Base-by-base conservation (phyloP, 2,888 invertebrate genomes). In the Zonitis immaculata region DNA sequence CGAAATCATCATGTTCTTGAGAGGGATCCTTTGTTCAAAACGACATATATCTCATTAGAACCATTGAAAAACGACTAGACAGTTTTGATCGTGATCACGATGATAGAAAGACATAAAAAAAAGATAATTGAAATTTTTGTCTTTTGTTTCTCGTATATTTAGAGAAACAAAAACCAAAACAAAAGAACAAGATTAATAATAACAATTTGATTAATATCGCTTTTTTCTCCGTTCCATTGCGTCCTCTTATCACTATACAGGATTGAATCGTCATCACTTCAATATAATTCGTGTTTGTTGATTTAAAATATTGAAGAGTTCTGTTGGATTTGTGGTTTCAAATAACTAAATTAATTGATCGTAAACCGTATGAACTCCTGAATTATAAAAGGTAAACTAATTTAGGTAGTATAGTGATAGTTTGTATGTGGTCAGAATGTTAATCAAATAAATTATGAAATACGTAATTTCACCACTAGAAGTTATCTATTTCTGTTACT, bases 401-500 rank as follows among this genome's bases (percentile, higher is more conserved):
- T 59, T 59, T 55, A 52, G 51, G 28, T 39, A 11, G 28, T 49
- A n/a, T n/a, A 25, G 47, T 55, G 57, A 57, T 57, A 49, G 52
- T 50, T 49, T 54, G 43, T 56, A 49, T 51, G 52, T 45, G 49
- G 57, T 49, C 51, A 48, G 48, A 57, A 49, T 51, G 49, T 51
- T 43, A n/a, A 49, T 47, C 51, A 45, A 48, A 57, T 59, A 52
- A 59, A 59, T 59, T 57, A 55, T 57, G 57, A 56, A 57, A 45
- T 52, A 49, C 49, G 53, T 53, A 52, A 52, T 51, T 49, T 45
- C 27, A 46, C 52, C 49, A 50, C 51, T 44, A 49, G n/a, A 53
- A 59, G 60, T 63, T 58, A 62, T 58, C 57, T 61, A 57, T 61
- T 60, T 59, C 49, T 59, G 59, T 54, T 58, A 54, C 51, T 51